phyloP scores from a whole-genome alignment of 1,140 invertebrate species.

The Drosophila saltans region DNA sequence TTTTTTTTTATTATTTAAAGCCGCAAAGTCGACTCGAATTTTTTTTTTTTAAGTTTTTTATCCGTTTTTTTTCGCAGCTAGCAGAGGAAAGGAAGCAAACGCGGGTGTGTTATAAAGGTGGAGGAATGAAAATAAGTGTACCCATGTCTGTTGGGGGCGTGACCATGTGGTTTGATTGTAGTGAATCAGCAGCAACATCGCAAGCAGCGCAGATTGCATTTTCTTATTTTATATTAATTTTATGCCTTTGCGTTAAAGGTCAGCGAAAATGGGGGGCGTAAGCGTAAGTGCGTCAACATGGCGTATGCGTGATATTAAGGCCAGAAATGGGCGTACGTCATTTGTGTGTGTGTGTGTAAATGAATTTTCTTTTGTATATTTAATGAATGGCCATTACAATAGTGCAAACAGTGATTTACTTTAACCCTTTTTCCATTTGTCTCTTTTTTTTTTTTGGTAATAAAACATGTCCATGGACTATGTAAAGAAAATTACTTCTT shows the following conservation, averaged over 20 bases:
- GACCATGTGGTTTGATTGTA: conserved; percentile 13
- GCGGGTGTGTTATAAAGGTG: background rate
- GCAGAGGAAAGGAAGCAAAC: background rate
- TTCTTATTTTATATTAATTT: conserved; percentile 19
- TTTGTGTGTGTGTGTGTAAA: background rate
- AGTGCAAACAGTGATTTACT: conserved; percentile 2
- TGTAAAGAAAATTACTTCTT: too few relatives aligned
- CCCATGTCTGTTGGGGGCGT: conserved; percentile 11
- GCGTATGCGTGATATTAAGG: conserved; percentile 19
- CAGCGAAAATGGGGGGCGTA: conserved; percentile 15
- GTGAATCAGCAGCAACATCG: background rate
- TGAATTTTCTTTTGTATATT: conserved; percentile 13
- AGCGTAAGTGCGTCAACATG: conserved; percentile 16
- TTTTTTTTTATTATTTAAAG: conserved; percentile 55
- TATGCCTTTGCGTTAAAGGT: conserved; percentile 23
- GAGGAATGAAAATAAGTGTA: background rate
- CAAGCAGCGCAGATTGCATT: background rate
- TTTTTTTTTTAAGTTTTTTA: conserved; percentile 19
- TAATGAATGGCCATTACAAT: conserved; percentile 10
- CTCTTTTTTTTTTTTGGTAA: too few relatives aligned
- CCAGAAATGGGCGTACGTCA: background rate
- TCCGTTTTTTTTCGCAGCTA: background rate
- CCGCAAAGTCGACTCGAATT: conserved; percentile 59
- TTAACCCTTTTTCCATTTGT: background rate
- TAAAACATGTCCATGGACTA: too few relatives aligned